Evolutionary conservation across 2,888 invertebrate genomes (phyloP).

Genomic region (Adineta ricciae): DNA sequence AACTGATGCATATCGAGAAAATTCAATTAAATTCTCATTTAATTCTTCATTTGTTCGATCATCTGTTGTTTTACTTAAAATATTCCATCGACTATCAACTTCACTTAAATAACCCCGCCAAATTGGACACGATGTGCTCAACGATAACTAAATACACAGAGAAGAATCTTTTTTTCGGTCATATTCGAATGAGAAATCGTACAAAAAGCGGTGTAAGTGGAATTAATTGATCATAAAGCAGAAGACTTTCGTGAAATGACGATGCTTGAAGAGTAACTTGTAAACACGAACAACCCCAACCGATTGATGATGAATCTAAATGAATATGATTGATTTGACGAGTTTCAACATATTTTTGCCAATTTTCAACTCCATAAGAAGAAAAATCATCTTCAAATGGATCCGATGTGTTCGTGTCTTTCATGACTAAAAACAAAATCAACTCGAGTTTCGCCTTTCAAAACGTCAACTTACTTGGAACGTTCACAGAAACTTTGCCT

Average conservation of each 20-base stretch:
- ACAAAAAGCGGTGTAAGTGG: constrained; percentile 87
- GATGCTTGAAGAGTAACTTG: constrained; percentile 75
- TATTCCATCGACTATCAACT: constrained; percentile 93
- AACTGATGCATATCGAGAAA: constrained; percentile 93
- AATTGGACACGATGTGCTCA: constrained; percentile 89
- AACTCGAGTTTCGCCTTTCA: too few species aligned
- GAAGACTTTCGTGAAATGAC: constrained; percentile 85
- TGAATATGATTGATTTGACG: constrained; percentile 53
- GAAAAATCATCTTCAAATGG: constrained; percentile 40
- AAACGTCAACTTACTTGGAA: too few species aligned
- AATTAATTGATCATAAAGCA: constrained; percentile 88
- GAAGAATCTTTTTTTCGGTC: too few species aligned
- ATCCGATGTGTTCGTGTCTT: constrained; percentile 66
- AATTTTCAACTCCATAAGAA: constrained; percentile 34
- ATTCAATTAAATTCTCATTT: not conserved
- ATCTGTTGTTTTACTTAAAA: constrained; percentile 88
- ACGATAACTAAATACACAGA: constrained; percentile 61
- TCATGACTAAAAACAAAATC: constrained; percentile 60
- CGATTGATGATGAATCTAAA: constrained; percentile 93
- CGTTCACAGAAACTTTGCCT: too few species aligned
- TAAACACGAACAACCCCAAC: constrained; percentile 95
- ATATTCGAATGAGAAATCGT: too few species aligned
- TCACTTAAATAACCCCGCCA: constrained; percentile 86
- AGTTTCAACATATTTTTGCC: not conserved
- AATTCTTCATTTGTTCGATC: constrained; percentile 80